Evolutionary conservation across 1,140 invertebrate genomes (phyloP).

Genomic region (Saccostrea glomerata): DNA sequence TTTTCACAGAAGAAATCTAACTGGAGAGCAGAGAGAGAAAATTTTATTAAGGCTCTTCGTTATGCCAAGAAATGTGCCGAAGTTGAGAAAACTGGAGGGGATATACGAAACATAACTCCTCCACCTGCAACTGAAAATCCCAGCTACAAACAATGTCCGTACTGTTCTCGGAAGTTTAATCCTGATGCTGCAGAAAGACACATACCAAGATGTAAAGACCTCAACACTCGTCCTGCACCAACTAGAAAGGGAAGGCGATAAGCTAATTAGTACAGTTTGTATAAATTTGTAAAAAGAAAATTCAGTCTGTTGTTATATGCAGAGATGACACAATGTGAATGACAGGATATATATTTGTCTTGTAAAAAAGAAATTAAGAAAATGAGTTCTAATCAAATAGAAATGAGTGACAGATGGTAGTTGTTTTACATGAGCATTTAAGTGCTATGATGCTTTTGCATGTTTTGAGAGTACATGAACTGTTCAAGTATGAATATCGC

Average conservation of each 20-base stretch:
- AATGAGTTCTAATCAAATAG: too few species aligned
- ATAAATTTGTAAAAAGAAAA: background rate
- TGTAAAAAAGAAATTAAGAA: too few species aligned
- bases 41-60: conserved; percentile 93
- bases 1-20: conserved; percentile 83
- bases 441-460: too few species aligned
- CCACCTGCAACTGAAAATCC: conserved; percentile 87
- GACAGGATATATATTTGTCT: too few species aligned
- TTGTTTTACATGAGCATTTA: too few species aligned
- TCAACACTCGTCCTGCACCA: conserved; percentile 83
- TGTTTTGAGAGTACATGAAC: background rate
- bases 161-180: conserved; percentile 93
- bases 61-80: conserved; percentile 92
- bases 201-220: conserved; percentile 94
- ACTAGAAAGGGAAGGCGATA: conserved; percentile 60
- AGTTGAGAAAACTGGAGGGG: conserved; percentile 91
- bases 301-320: background rate
- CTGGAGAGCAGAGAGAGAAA: conserved; percentile 95
- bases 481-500: too few species aligned
- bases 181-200: conserved; percentile 92
- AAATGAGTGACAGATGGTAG: too few species aligned
- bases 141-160: conserved; percentile 94
- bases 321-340: background rate
- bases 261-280: background rate
- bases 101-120: conserved; percentile 91